Evolutionary conservation across 23 tunicate species (phyloP).

Genomic region (Halocynthia roretzi): DNA sequence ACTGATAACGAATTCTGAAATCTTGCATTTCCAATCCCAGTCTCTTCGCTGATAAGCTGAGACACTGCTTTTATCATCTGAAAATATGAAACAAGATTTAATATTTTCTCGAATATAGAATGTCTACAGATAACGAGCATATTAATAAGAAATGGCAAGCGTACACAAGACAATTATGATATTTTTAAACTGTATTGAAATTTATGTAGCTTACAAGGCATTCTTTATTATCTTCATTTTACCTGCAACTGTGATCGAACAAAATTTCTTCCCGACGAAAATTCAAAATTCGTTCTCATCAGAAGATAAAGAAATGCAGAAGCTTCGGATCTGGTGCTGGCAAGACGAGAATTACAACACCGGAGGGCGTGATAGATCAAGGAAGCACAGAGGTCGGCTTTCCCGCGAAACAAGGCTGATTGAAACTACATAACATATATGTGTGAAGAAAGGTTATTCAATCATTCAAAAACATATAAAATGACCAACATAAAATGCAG

Average conservation of each 20-base stretch:
- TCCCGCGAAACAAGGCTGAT: constrained; percentile 72
- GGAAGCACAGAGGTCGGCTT: constrained; percentile 71
- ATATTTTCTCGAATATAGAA: too few relatives aligned
- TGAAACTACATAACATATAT: constrained; percentile 49
- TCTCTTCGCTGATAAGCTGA: constrained; percentile 84
- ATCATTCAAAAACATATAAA: neutral
- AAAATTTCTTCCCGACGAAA: constrained; percentile 43
- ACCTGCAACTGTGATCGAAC: constrained; percentile 87
- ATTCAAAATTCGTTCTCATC: constrained; percentile 71
- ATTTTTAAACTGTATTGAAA: too few relatives aligned
- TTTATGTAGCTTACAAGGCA: too few relatives aligned
- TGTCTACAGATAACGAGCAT: too few relatives aligned
- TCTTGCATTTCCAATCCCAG: constrained; percentile 79
- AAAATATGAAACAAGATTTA: too few relatives aligned
- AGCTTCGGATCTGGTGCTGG: constrained; percentile 71
- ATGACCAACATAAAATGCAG: neutral
- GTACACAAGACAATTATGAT: too few relatives aligned
- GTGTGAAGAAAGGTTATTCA: neutral
- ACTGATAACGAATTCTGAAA: constrained; percentile 80
- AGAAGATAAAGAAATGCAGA: constrained; percentile 79
- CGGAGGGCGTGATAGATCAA: constrained; percentile 74
- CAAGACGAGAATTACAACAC: constrained; percentile 71
- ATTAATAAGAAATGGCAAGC: too few relatives aligned
- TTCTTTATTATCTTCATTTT: neutral
- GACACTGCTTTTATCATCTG: constrained; percentile 97